Conservation (phyloP, 2,113 vertebrate genomes). For the Hypomesus transpacificus region DNA sequence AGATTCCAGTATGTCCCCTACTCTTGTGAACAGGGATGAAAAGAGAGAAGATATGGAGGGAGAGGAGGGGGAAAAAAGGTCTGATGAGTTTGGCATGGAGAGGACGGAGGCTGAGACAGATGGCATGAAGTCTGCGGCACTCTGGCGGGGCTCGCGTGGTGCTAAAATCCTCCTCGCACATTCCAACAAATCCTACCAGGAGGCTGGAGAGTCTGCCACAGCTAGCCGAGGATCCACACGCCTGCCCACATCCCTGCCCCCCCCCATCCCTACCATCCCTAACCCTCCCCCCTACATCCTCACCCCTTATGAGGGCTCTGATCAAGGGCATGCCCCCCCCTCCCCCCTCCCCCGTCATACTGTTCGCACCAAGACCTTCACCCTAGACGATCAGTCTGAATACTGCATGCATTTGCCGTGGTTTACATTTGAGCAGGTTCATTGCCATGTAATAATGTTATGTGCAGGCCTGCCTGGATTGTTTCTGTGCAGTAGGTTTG, state of each 20-base stretch:
- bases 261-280: conserved; percentile 15
- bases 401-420: too few species aligned
- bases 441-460: too few species aligned
- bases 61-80: conserved; percentile 63
- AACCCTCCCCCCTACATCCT: conserved; percentile 10
- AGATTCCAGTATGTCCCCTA: conserved; percentile 69
- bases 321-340: conserved; percentile 48
- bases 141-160: conserved; percentile 76
- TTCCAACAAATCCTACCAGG: conserved; percentile 81
- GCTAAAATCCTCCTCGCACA: conserved; percentile 83
- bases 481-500: conserved; percentile 34
- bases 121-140: conserved; percentile 80
- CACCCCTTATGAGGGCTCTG: conserved; percentile 43
- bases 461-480: conserved; percentile 2
- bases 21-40: conserved; percentile 76
- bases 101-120: conserved; percentile 79
- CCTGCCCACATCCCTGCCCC: conserved; percentile 41
- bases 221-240: conserved; percentile 62
- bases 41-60: conserved; percentile 53
- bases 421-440: too few species aligned
- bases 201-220: conserved; percentile 77
- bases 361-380: conserved; percentile 16
- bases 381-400: conserved; percentile 9
- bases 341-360: conserved; percentile 4
- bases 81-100: conserved; percentile 76